phyloP scores from a whole-genome alignment of 2,113 vertebrate species.

The Brachyistius frenatus region DNA sequence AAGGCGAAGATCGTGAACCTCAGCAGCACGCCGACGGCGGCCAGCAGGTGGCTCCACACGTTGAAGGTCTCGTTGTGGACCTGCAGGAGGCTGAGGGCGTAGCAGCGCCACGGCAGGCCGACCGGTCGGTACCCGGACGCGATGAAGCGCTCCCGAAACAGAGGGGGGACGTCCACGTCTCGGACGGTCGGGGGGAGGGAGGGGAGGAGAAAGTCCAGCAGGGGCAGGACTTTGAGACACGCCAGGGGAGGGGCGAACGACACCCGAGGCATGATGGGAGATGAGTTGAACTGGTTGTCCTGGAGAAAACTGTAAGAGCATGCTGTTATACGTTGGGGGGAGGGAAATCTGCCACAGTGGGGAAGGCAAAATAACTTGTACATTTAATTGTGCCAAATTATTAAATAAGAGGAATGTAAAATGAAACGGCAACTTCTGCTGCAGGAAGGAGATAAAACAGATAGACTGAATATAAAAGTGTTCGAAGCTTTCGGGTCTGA shows the following conservation, averaged over 20 bases:
- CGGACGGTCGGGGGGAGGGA: conserved; percentile 82
- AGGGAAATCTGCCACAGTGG: too few species aligned
- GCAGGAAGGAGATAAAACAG: too few species aligned
- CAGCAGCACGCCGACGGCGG: conserved; percentile 63
- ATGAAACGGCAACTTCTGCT: too few species aligned
- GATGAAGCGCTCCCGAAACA: conserved; percentile 92
- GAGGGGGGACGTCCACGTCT: conserved; percentile 87
- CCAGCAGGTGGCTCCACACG: conserved; percentile 93
- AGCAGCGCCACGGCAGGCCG: conserved; percentile 88
- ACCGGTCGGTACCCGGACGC: conserved; percentile 88
- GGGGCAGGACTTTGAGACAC: background rate
- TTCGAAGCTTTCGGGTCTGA: too few species aligned
- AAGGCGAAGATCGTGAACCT: conserved; percentile 53
- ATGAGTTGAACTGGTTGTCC: too few species aligned
- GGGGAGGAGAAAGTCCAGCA: conserved; percentile 78
- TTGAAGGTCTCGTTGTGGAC: conserved; percentile 94
- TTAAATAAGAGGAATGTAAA: too few species aligned
- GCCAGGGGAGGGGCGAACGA: conserved; percentile 30
- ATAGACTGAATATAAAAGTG: too few species aligned
- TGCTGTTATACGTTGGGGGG: too few species aligned
- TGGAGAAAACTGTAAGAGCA: too few species aligned
- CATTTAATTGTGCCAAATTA: too few species aligned
- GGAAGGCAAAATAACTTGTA: too few species aligned
- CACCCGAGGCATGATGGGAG: conserved; percentile 67
- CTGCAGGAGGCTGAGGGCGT: conserved; percentile 92